These are phyloP conservation scores for Drosophila eohydei DNA, from an alignment of 2,888 invertebrate genomes.

Conservation along the genomic window DNA sequence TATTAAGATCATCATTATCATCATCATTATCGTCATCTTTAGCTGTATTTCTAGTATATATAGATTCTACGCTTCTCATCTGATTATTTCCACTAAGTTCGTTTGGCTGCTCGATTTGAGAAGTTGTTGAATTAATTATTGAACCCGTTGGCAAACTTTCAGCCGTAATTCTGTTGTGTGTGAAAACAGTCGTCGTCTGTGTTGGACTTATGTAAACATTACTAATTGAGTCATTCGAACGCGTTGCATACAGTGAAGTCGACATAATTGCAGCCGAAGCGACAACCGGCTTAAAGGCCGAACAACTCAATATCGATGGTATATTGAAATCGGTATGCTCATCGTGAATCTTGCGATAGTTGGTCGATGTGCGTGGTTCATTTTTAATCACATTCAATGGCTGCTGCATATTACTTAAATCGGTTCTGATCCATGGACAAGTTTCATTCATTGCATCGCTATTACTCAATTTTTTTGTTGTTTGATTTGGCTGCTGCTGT, in stretches of 20 bases:
- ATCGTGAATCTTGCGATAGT: conserved; percentile 35
- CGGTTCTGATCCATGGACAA: conserved; percentile 75
- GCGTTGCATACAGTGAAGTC: conserved; percentile 59
- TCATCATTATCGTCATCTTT: conserved; percentile 14
- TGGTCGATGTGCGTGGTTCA: conserved; percentile 34
- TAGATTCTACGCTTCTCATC: not conserved
- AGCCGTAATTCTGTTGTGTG: conserved; percentile 53
- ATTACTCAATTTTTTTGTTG: conserved; percentile 74
- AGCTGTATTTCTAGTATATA: not conserved
- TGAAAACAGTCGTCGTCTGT: conserved; percentile 62
- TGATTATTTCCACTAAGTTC: not conserved
- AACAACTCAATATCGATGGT: conserved; percentile 67
- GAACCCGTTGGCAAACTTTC: conserved; percentile 20
- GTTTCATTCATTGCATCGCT: conserved; percentile 29
- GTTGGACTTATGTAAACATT: conserved; percentile 42
- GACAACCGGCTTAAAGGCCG: conserved; percentile 80
- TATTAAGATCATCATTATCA: conserved; percentile 85
- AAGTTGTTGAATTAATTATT: conserved; percentile 26
- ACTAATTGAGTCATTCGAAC: conserved; percentile 53
- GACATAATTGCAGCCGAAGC: conserved; percentile 67
- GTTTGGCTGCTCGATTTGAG: conserved; percentile 27
- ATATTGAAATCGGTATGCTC: conserved; percentile 57
- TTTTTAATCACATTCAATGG: conserved; percentile 45
- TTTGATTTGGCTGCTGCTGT: conserved; percentile 64
- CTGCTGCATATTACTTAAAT: conserved; percentile 1